Base-by-base conservation (phyloP, 2,888 invertebrate species). In the Teleogryllus oceanicus region DNA sequence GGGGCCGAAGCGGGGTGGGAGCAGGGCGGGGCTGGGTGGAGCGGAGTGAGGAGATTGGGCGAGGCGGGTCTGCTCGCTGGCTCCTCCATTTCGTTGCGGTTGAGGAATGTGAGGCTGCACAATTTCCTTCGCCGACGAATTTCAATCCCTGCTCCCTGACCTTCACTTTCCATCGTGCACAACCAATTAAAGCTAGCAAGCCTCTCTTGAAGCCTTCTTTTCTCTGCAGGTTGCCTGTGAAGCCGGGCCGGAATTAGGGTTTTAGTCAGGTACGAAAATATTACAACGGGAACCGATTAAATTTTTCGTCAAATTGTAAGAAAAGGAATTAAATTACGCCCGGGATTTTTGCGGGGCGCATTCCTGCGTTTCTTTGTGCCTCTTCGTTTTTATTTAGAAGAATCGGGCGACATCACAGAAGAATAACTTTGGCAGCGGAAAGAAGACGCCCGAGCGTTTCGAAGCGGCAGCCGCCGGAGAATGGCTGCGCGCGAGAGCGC, bases 111-210 rank as follows among this genome's bases (percentile, higher is more conserved):
- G 62, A 62, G 62, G 62, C 16, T 62, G 62, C 62, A 62, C 62
- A 62, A 62, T 62, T 62, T 62, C n/a, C n/a, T n/a, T n/a, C 16
- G 62, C 62, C n/a, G 62, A n/a, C 13, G 62, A n/a, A 62, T 62
- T 62, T 62, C 62, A 62, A 62, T 62, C 62, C 62, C 62, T 62
- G 62, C 62, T 62, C 62, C 62, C n/a, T 62, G 62, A 62, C 62
- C 62, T 62, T 62, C 62, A 62, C 62, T 62, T 62, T 18, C 62
- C 62, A 62, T 62, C 62, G 62, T 62, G 62, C 62, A 62, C 62
- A 62, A 62, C 62, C 62, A 62, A 62, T 62, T 62, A 62, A 62
- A 62, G 62, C 62, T n/a, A n/a, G 62, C 62, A 13, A 13, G 62
- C 37, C 62, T 62, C 62, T 62, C 62, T 18, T 62, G 62, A 62